A percentile compares a stretch with the other conserved stretches of the same genome.
phyloP scores from a whole-genome alignment of 92 coral and sea anemone species.

The Montipora capitata region DNA sequence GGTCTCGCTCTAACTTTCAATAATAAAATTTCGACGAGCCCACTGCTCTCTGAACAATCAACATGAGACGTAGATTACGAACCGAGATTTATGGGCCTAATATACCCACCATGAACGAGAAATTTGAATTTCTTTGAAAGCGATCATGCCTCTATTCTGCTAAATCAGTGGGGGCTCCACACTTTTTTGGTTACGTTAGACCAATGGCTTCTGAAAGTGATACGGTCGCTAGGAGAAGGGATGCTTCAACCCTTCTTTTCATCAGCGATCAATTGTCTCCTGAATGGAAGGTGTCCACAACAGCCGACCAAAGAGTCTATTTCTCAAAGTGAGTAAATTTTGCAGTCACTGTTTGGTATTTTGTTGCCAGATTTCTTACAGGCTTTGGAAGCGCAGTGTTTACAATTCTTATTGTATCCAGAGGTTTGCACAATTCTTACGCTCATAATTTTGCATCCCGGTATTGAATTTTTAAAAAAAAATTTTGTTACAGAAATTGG shows the following conservation, averaged over 20 bases:
- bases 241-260: constrained; percentile 13
- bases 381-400: background rate
- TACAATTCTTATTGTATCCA: too few species aligned
- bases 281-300: constrained; percentile 71
- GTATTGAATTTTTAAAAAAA: background rate
- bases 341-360: background rate
- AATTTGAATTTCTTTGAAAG: background rate
- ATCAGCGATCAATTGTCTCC: constrained; percentile 33
- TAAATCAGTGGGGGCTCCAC: constrained; percentile 1
- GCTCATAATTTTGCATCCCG: background rate
- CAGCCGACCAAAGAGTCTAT: constrained; percentile 68
- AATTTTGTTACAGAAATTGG: too few species aligned
- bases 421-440: too few species aligned
- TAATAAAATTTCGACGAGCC: background rate
- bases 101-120: background rate
- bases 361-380: background rate
- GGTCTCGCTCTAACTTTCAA: background rate
- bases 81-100: background rate
- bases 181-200: background rate
- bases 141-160: constrained; percentile 21
- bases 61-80: background rate
- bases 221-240: background rate
- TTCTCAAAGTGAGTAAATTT: constrained; percentile 74
- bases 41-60: background rate
- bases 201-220: constrained; percentile 44